Evolutionary conservation across 2,888 invertebrate species (phyloP).

Genomic region (Augochlorella aurata): DNA sequence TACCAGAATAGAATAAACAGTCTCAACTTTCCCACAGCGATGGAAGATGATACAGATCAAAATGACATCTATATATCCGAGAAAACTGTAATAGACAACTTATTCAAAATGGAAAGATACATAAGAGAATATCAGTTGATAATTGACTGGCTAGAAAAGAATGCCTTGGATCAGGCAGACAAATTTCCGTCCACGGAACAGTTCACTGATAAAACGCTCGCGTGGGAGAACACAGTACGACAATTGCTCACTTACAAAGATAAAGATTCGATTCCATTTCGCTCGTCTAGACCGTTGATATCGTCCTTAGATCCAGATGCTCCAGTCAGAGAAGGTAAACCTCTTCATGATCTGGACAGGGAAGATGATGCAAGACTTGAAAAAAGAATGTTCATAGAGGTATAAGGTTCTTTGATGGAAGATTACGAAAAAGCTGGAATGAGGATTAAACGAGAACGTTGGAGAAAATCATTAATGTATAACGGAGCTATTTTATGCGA

Average conservation of each 20-base stretch:
- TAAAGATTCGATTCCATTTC: conserved; percentile 84
- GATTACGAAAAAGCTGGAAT: not conserved
- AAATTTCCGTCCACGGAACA: conserved; percentile 84
- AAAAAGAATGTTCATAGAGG: conserved; percentile 80
- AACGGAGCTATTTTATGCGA: conserved; percentile 82
- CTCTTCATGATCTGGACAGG: conserved; percentile 92
- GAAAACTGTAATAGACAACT: conserved; percentile 84
- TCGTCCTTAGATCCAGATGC: conserved; percentile 95
- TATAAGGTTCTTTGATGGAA: conserved; percentile 42
- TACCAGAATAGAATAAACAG: conserved; percentile 89
- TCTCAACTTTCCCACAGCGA: conserved; percentile 69
- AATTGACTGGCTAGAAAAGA: conserved; percentile 96
- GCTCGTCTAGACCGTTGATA: conserved; percentile 85
- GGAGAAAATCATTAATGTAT: not conserved
- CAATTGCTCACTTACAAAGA: conserved; percentile 83
- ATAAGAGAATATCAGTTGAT: conserved; percentile 90
- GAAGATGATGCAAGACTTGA: conserved; percentile 87
- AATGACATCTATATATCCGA: conserved; percentile 83
- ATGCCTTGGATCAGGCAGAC: conserved; percentile 85
- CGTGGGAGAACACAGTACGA: conserved; percentile 96
- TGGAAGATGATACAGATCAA: conserved; percentile 68
- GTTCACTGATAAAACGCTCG: conserved; percentile 91
- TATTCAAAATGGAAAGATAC: conserved; percentile 84
- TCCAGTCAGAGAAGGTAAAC: conserved; percentile 89
- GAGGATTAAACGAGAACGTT: not conserved